Percentiles rank a stretch among this genome's conserved stretches.
These are phyloP conservation scores for Eleutherodactylus coqui DNA, from an alignment of 2,797 vertebrate species.

Conservation along the genomic window DNA sequence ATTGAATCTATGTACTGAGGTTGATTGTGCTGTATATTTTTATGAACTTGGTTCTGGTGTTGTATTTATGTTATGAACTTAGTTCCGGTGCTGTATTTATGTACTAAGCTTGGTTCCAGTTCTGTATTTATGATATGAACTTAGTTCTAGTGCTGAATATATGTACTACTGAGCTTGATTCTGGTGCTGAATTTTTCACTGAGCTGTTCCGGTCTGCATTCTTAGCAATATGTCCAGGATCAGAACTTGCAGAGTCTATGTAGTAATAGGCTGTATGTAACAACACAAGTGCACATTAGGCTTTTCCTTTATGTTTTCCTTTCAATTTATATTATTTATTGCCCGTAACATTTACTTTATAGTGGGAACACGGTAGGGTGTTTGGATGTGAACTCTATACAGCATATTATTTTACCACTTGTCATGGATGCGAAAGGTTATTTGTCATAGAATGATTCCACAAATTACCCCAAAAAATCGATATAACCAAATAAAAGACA, in stretches of 20 bases:
- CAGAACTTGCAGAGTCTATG: conserved; percentile 12
- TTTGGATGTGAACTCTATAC: conserved; percentile 14
- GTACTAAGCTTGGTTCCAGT: too few relatives aligned
- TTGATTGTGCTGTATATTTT: too few relatives aligned
- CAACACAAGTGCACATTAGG: conserved; percentile 23
- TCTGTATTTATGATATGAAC: too few relatives aligned
- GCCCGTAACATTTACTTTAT: conserved; percentile 24
- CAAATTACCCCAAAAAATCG: conserved; percentile 43
- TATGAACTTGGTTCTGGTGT: too few relatives aligned
- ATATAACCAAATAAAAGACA: conserved; percentile 30
- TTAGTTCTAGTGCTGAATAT: too few relatives aligned
- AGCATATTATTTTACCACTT: conserved; percentile 15
- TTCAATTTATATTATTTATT: conserved; percentile 27
- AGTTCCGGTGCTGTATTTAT: too few relatives aligned
- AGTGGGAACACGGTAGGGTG: not conserved
- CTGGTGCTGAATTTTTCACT: too few relatives aligned
- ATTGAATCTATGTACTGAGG: too few relatives aligned
- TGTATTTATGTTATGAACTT: too few relatives aligned
- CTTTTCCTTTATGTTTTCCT: conserved; percentile 18
- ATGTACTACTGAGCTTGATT: too few relatives aligned
- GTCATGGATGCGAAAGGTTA: conserved; percentile 42
- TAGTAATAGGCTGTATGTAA: conserved; percentile 22
- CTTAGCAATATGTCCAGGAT: conserved; percentile 5
- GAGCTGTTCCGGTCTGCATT: too few relatives aligned
- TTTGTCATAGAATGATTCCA: conserved; percentile 29